A percentile compares a stretch with the other conserved stretches of the same genome.
phyloP scores from a whole-genome alignment of 2,113 vertebrate genomes.

The Oncorhynchus tshawytscha region DNA sequence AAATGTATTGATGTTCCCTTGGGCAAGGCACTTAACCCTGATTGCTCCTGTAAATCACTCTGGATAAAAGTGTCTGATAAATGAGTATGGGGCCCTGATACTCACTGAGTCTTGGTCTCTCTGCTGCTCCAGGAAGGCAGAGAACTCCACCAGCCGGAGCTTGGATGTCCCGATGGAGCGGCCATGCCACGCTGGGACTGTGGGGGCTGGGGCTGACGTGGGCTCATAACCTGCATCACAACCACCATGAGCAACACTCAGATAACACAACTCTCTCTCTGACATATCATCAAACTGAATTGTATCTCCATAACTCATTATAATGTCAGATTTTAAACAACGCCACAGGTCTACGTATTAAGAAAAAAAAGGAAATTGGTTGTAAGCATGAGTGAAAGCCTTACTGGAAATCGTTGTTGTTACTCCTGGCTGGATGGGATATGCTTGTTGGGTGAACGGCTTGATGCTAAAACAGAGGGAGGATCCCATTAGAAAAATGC shows the following conservation, averaged over 20 bases:
- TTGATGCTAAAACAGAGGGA: conserved; percentile 82
- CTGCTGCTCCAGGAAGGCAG: conserved; percentile 95
- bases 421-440: conserved; percentile 92
- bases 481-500: conserved; percentile 17
- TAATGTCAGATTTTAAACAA: too few species aligned
- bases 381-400: conserved; percentile 15
- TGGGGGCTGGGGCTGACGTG: conserved; percentile 84
- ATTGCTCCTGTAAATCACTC: too few species aligned
- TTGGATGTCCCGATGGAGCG: conserved; percentile 97
- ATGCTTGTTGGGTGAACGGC: conserved; percentile 95
- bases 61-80: too few species aligned
- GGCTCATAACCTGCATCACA: conserved; percentile 86
- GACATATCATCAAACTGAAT: background rate
- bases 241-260: conserved; percentile 1
- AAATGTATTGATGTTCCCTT: too few species aligned
- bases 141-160: conserved; percentile 96
- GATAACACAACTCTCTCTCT: background rate
- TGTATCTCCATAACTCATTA: too few species aligned
- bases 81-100: background rate
- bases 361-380: background rate
- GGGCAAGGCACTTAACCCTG: too few species aligned
- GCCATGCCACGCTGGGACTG: conserved; percentile 95
- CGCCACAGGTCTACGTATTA: too few species aligned
- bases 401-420: conserved; percentile 96
- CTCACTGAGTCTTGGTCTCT: conserved; percentile 92